These are phyloP conservation scores for Theonella swinhoei DNA, from an alignment of 37 sponge, comb jelly and placozoan species.

Conservation along the genomic window DNA sequence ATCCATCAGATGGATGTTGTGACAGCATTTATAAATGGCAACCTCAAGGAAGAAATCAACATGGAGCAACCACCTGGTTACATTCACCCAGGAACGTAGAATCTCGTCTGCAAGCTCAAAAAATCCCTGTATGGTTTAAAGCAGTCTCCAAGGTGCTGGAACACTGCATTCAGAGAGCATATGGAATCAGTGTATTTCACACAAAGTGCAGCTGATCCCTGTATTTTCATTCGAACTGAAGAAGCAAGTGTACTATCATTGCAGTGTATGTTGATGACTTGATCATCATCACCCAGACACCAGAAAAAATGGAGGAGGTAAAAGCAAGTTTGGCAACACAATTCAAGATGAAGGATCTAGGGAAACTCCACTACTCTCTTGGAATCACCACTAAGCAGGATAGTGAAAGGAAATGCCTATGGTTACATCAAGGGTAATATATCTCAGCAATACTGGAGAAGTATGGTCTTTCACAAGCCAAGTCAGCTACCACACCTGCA, in stretches of 20 bases:
- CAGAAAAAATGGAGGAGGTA: conserved; percentile 8
- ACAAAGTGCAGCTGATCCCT: conserved; percentile 40
- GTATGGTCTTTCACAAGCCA: conserved; percentile 51
- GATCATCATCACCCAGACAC: conserved; percentile 15
- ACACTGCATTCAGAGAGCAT: conserved; percentile 15
- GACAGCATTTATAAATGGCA: conserved; percentile 38
- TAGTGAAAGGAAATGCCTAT: conserved; percentile 4
- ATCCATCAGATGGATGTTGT: conserved; percentile 49
- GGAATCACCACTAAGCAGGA: conserved; percentile 22
- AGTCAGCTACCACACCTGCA: conserved; percentile 52
- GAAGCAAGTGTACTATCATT: background rate
- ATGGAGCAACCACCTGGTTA: conserved; percentile 40
- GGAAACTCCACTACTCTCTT: conserved; percentile 35
- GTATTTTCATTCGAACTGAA: conserved; percentile 12
- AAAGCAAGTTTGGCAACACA: conserved; percentile 2
- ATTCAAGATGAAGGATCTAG: conserved; percentile 57
- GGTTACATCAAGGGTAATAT: conserved; percentile 49
- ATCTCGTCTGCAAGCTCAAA: conserved; percentile 20
- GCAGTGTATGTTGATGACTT: conserved; percentile 55
- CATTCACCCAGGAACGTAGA: conserved; percentile 8
- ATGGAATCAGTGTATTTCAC: conserved; percentile 1
- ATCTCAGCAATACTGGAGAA: conserved; percentile 28
- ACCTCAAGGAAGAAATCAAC: conserved; percentile 30
- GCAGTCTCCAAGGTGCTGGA: conserved; percentile 48
- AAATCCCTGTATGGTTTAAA: conserved; percentile 46